These are phyloP conservation scores for Phallusia fumigata DNA, from an alignment of 23 tunicate species.

Conservation along the genomic window DNA sequence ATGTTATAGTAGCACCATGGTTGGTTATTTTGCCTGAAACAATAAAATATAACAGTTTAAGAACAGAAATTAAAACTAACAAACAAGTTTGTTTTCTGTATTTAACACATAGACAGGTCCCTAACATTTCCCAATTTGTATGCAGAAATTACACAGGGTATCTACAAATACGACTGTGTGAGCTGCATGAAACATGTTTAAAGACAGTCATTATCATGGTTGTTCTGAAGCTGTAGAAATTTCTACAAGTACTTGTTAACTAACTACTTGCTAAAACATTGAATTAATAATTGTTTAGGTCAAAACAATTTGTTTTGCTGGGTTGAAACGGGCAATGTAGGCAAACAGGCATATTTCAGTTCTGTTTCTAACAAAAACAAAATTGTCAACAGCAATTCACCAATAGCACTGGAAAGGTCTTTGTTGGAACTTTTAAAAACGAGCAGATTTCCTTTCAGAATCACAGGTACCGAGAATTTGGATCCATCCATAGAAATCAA, in stretches of 20 bases:
- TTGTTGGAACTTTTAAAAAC: not conserved
- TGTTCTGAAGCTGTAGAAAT: too few relatives aligned
- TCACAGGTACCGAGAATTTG: slow-evolving; percentile 14
- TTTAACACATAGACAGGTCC: too few relatives aligned
- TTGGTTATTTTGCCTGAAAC: not conserved
- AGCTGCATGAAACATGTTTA: too few relatives aligned
- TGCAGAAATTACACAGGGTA: not conserved
- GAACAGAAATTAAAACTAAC: not conserved
- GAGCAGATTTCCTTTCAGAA: slow-evolving; percentile 10
- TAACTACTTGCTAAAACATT: too few relatives aligned
- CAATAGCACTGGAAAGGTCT: not conserved
- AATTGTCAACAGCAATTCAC: too few relatives aligned
- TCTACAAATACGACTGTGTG: not conserved
- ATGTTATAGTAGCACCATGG: slow-evolving; percentile 7
- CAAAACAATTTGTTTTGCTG: too few relatives aligned
- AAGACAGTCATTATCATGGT: too few relatives aligned
- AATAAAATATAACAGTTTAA: not conserved
- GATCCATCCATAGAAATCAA: slow-evolving; percentile 12
- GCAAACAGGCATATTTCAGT: too few relatives aligned
- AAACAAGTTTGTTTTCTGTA: not conserved
- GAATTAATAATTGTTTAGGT: too few relatives aligned
- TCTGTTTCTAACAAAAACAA: too few relatives aligned
- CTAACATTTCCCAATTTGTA: not conserved
- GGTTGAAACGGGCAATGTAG: too few relatives aligned
- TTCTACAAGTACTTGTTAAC: too few relatives aligned